A percentile compares a stretch with the other conserved stretches of the same genome.
Evolutionary conservation across 2,797 vertebrate species (phyloP).

Genomic region (Mallotus villosus): DNA sequence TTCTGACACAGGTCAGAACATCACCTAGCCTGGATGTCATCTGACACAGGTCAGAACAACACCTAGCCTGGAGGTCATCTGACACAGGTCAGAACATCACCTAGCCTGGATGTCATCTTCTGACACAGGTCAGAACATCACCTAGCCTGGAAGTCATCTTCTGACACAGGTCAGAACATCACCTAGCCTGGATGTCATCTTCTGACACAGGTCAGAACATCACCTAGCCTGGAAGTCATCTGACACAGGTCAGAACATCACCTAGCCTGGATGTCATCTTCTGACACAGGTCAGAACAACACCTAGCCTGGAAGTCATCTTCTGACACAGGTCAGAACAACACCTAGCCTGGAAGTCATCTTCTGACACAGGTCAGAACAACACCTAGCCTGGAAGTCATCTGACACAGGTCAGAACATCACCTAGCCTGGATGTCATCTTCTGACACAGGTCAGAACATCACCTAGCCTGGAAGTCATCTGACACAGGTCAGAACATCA

Average conservation of each 20-base stretch:
- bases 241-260: constrained; percentile 24
- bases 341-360: neutral
- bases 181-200: too few species aligned
- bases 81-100: too few species aligned
- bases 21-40: constrained; percentile 1
- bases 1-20: constrained; percentile 1
- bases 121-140: neutral
- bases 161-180: constrained; percentile 43
- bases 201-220: too few species aligned
- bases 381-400: too few species aligned
- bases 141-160: constrained; percentile 9
- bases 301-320: neutral
- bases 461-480: neutral
- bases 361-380: constrained; percentile 30
- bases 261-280: neutral
- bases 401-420: constrained; percentile 47
- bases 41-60: constrained; percentile 43
- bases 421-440: neutral
- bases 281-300: too few species aligned
- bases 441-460: too few species aligned
- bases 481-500: constrained; percentile 44
- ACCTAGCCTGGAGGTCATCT: too few species aligned
- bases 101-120: constrained; percentile 17
- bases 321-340: constrained; percentile 45
- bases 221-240: too few species aligned